Base-by-base conservation (phyloP, 2,888 invertebrate species). In the Scelioninae gen. 2 region DNA sequence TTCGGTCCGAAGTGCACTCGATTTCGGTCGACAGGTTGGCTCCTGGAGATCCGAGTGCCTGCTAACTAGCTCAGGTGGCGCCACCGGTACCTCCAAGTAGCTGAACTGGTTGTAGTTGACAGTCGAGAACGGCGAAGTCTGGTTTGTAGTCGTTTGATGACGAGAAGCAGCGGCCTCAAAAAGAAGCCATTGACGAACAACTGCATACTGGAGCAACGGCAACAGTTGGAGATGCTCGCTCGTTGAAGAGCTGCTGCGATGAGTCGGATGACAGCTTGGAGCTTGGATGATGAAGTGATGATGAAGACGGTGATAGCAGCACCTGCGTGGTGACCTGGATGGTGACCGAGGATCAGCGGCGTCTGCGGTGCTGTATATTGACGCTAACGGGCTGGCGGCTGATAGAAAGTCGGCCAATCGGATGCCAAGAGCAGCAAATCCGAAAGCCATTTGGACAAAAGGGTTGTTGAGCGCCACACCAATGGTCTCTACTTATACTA, bases 401-500 rank as follows among this genome's bases (percentile, higher is more conserved):
- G 84, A 82, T 80, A 84, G 84, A 85, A 85, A 83, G 83, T 80
- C 82, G 83, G 84, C 85, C 84, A 84, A 83, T 82, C 84, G 85
- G 84, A 85, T 83, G 84, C 80, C 79, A 83, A 84, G 81, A 81
- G 80, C 81, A 81, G 82, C 81, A 83, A 84, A 85, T 83, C 85
- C 85, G 84, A 85, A 83, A 85, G 85, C 85, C 85, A 85, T 82
- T 86, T 84, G 84, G 85, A 85, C 84, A 83, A 84, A 84, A 84
- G 82, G 85, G 84, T 85, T 83, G 61, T 11, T 50, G 85, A 84
- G 82, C 82, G 83, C 82, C 71, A 70, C 85, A 82, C 83, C 84
- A 83, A 84, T 82, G 84, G 83, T 85, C 85, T 85, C 85, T 86
- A 86, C 86, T 86, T 86, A 86, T 84, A 85, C 84, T 85, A 86